These are phyloP conservation scores for Eufriesea mexicana DNA, from an alignment of 1,140 invertebrate species.

Conservation along the genomic window DNA sequence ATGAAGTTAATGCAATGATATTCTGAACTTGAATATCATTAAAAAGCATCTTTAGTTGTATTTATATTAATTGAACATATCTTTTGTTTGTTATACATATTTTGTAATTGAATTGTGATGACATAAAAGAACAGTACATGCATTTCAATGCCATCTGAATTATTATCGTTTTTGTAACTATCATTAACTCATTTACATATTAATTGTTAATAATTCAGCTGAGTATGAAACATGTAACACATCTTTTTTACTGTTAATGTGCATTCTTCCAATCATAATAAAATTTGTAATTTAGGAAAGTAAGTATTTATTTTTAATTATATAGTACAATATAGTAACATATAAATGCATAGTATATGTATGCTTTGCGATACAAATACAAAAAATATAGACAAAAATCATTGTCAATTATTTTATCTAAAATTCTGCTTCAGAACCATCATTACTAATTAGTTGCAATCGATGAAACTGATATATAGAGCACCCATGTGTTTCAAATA, in stretches of 20 bases:
- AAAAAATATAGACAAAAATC: slow-evolving; percentile 53
- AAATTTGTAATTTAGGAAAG: slow-evolving; percentile 64
- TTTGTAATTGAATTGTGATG: background rate
- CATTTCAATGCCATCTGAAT: background rate
- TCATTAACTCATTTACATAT: background rate
- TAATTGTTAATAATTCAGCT: background rate
- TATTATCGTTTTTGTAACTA: slow-evolving; percentile 3
- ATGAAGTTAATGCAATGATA: slow-evolving; percentile 14
- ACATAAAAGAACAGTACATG: background rate
- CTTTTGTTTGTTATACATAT: background rate
- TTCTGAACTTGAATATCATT: slow-evolving; percentile 50
- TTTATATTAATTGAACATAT: background rate
- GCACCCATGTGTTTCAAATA: slow-evolving; percentile 78
- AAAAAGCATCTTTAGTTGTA: slow-evolving; percentile 12
- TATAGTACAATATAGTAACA: slow-evolving; percentile 54
- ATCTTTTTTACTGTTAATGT: background rate
- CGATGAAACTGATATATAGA: slow-evolving; percentile 73
- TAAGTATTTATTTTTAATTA: slow-evolving; percentile 72
- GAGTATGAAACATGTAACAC: background rate
- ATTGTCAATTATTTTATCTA: slow-evolving; percentile 54
- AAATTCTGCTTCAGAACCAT: slow-evolving; percentile 73
- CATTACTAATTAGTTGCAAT: slow-evolving; percentile 60
- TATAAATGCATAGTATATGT: slow-evolving; percentile 63
- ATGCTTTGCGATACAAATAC: slow-evolving; percentile 52
- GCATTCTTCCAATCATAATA: slow-evolving; percentile 19